These are phyloP conservation scores for Cephonodes hylas DNA, from an alignment of 2,888 invertebrate species.

Conservation along the genomic window DNA sequence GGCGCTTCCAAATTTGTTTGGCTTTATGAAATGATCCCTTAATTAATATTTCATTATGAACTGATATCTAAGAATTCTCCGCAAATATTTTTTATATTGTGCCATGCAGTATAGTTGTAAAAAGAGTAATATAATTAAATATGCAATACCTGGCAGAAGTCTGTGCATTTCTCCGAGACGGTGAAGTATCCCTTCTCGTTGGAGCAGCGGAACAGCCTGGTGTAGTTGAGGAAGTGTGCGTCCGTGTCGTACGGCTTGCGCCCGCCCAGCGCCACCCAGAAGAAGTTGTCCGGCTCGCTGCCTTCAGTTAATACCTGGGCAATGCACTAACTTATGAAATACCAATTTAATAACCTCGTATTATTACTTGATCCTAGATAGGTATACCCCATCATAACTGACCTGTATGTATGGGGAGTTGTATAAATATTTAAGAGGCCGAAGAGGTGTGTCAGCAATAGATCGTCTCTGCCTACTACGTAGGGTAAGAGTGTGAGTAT, in stretches of 20 bases:
- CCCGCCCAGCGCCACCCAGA: constrained; percentile 98
- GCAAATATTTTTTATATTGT: no score
- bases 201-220: constrained; percentile 97
- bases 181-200: constrained; percentile 99
- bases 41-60: not conserved
- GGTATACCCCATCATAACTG: no score
- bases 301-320: constrained; percentile 91
- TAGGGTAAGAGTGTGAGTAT: no score
- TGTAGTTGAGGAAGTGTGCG: constrained; percentile 95
- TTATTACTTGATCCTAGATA: no score
- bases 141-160: constrained; percentile 92
- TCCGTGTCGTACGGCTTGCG: constrained; percentile 93
- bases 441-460: no score
- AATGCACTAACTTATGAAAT: not conserved
- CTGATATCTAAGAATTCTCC: no score
- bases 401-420: no score
- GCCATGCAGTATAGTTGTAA: no score
- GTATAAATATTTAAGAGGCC: no score
- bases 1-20: no score
- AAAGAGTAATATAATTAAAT: not conserved
- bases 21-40: not conserved
- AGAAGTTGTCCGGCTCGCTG: constrained; percentile 98
- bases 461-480: no score
- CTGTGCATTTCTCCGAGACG: constrained; percentile 99
- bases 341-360: no score